A percentile compares a stretch with the other conserved stretches of the same genome.
Evolutionary conservation across 2,113 vertebrate species (phyloP).

Genomic region (Quiscalus mexicanus): DNA sequence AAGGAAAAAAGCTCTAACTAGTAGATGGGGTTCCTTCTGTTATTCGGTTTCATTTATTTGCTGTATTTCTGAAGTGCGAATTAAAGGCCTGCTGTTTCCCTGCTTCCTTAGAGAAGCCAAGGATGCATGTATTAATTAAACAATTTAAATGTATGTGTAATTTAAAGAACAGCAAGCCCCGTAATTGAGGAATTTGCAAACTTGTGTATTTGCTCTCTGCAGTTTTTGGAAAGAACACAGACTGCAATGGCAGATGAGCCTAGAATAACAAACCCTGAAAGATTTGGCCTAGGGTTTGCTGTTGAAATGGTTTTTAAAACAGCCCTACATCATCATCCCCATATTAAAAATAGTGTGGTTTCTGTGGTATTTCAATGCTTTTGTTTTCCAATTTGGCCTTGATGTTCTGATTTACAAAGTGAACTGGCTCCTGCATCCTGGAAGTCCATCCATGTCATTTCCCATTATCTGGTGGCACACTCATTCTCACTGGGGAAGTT

Average conservation of each 20-base stretch:
- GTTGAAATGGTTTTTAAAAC: background rate
- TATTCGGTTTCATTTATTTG: background rate
- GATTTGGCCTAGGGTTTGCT: background rate
- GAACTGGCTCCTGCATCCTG: background rate
- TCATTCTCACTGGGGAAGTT: background rate
- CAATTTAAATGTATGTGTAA: background rate
- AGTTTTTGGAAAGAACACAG: background rate
- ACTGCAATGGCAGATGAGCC: background rate
- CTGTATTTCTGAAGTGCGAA: background rate
- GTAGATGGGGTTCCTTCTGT: background rate
- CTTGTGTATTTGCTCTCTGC: background rate
- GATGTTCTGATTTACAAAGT: background rate
- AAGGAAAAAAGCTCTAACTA: background rate
- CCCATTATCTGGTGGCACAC: constrained; percentile 3
- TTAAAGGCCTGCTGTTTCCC: background rate
- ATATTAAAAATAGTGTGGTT: background rate
- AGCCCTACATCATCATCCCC: background rate
- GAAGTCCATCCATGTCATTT: background rate
- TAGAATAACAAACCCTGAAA: background rate
- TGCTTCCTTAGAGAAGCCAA: background rate
- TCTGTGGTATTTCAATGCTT: background rate
- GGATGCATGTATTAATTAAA: background rate
- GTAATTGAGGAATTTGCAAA: background rate
- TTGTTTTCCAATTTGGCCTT: background rate
- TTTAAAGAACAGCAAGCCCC: background rate